Conservation (phyloP, 2,113 vertebrate genomes). For the Meriones unguiculatus region DNA sequence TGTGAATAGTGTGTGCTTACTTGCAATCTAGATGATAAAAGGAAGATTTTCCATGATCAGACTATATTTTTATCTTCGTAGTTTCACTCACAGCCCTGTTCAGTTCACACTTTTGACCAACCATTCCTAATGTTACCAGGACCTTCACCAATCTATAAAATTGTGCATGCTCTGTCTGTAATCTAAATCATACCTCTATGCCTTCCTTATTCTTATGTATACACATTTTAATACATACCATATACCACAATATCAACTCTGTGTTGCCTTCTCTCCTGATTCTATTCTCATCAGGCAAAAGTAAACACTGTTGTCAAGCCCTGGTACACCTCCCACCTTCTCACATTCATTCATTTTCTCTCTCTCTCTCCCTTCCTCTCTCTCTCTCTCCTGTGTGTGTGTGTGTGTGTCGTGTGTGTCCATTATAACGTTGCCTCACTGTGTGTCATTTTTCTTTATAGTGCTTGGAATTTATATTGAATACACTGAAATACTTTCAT, state of each 20-base stretch:
- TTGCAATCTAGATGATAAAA: conserved; percentile 9
- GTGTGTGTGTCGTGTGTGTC: background rate
- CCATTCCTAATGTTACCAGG: background rate
- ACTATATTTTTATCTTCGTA: background rate
- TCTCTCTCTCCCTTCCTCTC: background rate
- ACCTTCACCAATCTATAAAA: background rate
- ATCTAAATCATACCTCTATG: background rate
- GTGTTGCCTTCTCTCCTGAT: background rate
- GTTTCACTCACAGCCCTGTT: background rate
- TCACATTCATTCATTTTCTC: background rate
- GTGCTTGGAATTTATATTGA: background rate
- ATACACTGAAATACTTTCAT: background rate
- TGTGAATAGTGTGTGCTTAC: background rate
- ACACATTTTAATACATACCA: conserved; percentile 1
- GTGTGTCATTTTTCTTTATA: background rate
- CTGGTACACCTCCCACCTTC: background rate
- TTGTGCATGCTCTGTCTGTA: background rate
- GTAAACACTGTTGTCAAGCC: conserved; percentile 45
- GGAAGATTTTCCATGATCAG: background rate
- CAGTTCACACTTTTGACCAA: background rate
- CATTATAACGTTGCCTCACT: conserved; percentile 9
- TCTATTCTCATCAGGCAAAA: background rate
- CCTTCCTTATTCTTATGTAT: background rate
- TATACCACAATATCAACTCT: background rate
- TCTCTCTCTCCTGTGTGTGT: background rate